These are phyloP conservation scores for Sebastes vulpes DNA, from an alignment of 2,797 vertebrate species.

Conservation along the genomic window DNA sequence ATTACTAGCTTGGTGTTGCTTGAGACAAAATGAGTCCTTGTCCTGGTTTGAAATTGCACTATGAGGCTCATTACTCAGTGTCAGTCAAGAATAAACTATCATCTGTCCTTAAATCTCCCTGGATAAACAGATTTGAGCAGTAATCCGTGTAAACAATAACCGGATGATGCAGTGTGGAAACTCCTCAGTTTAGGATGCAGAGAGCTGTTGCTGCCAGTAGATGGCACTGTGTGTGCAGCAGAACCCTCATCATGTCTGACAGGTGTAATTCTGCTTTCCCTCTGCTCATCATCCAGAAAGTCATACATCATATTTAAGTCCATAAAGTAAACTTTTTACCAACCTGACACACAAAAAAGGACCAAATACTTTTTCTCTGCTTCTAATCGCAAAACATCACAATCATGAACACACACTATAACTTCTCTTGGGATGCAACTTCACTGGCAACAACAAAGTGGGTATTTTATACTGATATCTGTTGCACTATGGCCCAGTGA, in stretches of 20 bases:
- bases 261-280: not conserved
- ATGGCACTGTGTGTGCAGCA: constrained; percentile 68
- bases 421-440: not conserved
- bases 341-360: not conserved
- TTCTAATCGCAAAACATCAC: not conserved
- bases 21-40: constrained; percentile 46
- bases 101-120: constrained; percentile 27
- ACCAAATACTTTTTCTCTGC: not conserved
- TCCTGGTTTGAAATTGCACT: constrained; percentile 21
- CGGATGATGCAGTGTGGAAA: not conserved
- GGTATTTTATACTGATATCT: not conserved
- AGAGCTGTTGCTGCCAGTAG: constrained; percentile 58
- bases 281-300: constrained; percentile 3
- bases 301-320: not conserved
- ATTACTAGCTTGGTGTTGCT: constrained; percentile 37
- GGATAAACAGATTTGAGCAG: constrained; percentile 26
- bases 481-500: not conserved
- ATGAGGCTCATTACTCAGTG: constrained; percentile 31
- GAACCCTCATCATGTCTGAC: not conserved
- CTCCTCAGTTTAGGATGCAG: not conserved
- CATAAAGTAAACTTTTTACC: not conserved
- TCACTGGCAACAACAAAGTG: not conserved
- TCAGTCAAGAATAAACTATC: constrained; percentile 15
- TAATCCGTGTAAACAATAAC: constrained; percentile 13
- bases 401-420: not conserved